These are phyloP conservation scores for Trilocha varians DNA, from an alignment of 2,888 invertebrate species.

Conservation along the genomic window DNA sequence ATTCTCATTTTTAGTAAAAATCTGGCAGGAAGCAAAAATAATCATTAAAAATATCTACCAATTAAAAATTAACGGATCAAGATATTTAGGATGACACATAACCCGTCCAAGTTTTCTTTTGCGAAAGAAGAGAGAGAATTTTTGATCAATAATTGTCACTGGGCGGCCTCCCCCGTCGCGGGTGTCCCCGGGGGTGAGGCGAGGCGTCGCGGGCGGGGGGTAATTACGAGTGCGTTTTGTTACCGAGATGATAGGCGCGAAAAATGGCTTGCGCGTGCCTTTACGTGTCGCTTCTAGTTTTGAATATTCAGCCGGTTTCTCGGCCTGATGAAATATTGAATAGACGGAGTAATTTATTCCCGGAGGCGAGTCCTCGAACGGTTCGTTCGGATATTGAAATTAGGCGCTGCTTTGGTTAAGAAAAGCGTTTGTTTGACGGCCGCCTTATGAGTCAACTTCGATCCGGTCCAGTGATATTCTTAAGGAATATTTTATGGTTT, in stretches of 20 bases:
- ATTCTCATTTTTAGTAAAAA: no score
- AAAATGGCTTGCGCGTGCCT: conserved; percentile 73
- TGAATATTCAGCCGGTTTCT: conserved; percentile 70
- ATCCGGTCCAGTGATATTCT: conserved; percentile 16
- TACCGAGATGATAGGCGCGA: conserved; percentile 74
- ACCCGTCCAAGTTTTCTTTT: conserved; percentile 75
- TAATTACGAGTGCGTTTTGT: conserved; percentile 74
- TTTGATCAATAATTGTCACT: conserved; percentile 81
- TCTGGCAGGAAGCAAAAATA: conserved; percentile 4
- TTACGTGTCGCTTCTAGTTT: conserved; percentile 71
- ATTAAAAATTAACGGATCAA: conserved; percentile 68
- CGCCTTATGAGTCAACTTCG: conserved; percentile 31
- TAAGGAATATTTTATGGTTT: conserved; percentile 9
- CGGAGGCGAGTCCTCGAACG: conserved; percentile 64
- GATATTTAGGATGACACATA: conserved; percentile 63
- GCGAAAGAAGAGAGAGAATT: conserved; percentile 77
- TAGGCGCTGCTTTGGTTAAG: conserved; percentile 68
- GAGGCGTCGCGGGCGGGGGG: conserved; percentile 45
- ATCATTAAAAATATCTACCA: conserved; percentile 28
- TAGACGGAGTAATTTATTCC: conserved; percentile 71
- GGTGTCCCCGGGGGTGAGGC: conserved; percentile 25
- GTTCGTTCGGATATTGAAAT: conserved; percentile 71
- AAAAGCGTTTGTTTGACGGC: conserved; percentile 64
- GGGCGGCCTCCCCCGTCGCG: conserved; percentile 54
- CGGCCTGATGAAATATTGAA: conserved; percentile 72